Conservation (phyloP, 2,797 vertebrate genomes). For the Cossypha caffra region DNA sequence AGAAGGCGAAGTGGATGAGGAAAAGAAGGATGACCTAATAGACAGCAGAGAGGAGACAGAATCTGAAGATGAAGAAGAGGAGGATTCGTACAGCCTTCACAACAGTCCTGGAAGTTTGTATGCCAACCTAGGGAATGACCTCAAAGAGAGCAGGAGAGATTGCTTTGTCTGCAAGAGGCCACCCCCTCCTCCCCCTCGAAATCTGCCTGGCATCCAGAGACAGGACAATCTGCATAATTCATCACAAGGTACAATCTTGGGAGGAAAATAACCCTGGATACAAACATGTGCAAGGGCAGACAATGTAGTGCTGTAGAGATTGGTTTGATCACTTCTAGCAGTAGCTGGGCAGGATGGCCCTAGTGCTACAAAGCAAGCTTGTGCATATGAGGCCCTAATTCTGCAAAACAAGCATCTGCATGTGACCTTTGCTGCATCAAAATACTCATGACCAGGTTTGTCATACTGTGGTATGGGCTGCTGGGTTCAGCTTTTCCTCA, state of each 20-base stretch:
- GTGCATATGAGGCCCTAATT: not conserved
- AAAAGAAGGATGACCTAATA: not conserved
- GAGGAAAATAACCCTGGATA: not conserved
- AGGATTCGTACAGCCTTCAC: not conserved
- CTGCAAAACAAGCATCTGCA: not conserved
- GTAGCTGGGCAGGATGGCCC: not conserved
- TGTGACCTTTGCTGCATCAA: not conserved
- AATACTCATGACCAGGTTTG: not conserved
- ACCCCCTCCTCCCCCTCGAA: conserved; percentile 57
- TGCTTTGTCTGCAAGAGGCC: not conserved
- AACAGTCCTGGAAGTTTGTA: conserved; percentile 37
- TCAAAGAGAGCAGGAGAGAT: not conserved
- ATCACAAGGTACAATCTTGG: conserved; percentile 53
- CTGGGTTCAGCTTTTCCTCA: not conserved
- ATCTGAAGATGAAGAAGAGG: not conserved
- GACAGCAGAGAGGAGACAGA: not conserved
- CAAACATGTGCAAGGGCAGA: not conserved
- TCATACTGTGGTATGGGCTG: not conserved
- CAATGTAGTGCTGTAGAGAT: not conserved
- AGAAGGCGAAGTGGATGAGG: not conserved
- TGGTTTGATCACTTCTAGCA: not conserved
- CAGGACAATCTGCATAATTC: not conserved
- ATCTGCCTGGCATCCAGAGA: not conserved
- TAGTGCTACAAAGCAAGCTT: not conserved
- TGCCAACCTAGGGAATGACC: not conserved